Evolutionary conservation across 2,888 invertebrate species (phyloP).

Genomic region (Sesamia inferens): DNA sequence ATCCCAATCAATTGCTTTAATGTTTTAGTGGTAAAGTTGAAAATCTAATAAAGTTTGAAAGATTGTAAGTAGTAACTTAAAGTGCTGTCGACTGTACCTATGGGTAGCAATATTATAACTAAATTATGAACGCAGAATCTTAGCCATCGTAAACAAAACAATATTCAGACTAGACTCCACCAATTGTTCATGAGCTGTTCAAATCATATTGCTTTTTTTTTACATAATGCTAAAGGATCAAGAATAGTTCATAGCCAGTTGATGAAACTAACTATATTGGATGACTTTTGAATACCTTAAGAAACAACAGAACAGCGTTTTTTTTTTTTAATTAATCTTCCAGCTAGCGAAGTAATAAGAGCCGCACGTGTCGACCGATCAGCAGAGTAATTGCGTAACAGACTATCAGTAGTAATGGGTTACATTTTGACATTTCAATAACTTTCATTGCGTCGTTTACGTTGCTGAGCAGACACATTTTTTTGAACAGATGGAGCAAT

Average conservation of each 20-base stretch:
- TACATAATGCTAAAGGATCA: conserved; percentile 4
- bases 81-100: background rate
- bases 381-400: background rate
- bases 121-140: conserved; percentile 5
- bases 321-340: background rate
- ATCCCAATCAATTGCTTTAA: too few species aligned
- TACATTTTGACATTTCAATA: too few species aligned
- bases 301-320: conserved; percentile 2
- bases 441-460: too few species aligned
- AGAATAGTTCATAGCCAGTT: conserved; percentile 30
- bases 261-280: conserved; percentile 14
- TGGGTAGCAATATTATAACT: conserved; percentile 10
- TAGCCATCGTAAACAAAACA: conserved; percentile 27
- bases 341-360: background rate
- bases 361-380: background rate
- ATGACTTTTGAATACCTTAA: conserved; percentile 24
- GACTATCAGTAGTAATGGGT: too few species aligned
- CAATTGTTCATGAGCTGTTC: conserved; percentile 44
- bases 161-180: background rate
- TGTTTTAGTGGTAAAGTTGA: too few species aligned
- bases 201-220: conserved; percentile 39
- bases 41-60: too few species aligned
- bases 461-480: too few species aligned
- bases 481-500: too few species aligned
- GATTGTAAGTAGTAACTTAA: too few species aligned